These are phyloP conservation scores for Ferrisia virgata DNA, from an alignment of 2,888 invertebrate species.

Conservation along the genomic window DNA sequence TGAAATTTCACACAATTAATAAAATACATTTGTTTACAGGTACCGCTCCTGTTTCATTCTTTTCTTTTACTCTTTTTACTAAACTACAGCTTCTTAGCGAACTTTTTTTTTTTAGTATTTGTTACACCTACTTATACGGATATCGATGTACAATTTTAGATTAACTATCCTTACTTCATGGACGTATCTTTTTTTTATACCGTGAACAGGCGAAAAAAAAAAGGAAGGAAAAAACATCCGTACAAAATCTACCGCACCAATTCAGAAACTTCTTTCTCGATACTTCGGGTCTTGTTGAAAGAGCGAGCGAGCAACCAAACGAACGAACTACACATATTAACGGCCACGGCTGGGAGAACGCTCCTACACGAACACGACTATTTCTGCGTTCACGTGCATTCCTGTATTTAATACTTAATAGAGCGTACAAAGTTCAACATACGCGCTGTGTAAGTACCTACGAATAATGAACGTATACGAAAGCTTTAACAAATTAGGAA, in stretches of 20 bases:
- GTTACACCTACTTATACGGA: neutral
- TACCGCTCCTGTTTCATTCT: neutral
- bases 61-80: neutral
- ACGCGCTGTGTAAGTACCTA: neutral
- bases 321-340: neutral
- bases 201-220: no score
- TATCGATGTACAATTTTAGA: no score
- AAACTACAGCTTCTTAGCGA: no score
- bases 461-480: neutral
- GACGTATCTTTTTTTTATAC: no score
- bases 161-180: no score
- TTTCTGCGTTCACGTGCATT: conserved; percentile 1
- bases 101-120: no score
- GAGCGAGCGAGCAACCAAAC: neutral
- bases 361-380: neutral
- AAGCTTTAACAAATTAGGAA: neutral
- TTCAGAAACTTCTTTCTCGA: no score
- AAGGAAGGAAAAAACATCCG: neutral
- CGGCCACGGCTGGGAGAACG: neutral
- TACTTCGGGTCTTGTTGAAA: no score
- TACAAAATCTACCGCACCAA: neutral
- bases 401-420: neutral
- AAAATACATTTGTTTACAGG: neutral
- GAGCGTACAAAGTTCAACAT: conserved; percentile 13
- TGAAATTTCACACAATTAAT: neutral